Conservation (phyloP, 2,888 invertebrate genomes). For the Timema podura region DNA sequence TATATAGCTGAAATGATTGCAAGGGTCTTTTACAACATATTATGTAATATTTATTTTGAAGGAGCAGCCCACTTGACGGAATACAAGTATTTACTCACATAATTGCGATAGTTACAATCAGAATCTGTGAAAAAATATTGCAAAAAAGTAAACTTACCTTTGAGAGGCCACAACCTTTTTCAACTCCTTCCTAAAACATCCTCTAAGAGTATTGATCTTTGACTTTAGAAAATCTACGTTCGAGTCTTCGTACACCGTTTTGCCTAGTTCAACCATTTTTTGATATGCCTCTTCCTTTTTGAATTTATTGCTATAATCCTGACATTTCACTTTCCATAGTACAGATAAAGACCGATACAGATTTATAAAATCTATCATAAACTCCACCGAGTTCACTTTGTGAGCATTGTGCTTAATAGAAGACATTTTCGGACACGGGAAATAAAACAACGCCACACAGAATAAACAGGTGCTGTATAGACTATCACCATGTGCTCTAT, state of each 20-base stretch:
- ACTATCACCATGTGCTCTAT: too few relatives aligned
- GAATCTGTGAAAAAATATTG: background rate
- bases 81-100: background rate
- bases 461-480: too few relatives aligned
- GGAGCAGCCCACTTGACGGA: background rate
- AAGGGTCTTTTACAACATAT: too few relatives aligned
- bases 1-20: too few relatives aligned
- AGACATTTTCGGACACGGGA: too few relatives aligned
- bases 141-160: background rate
- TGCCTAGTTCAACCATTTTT: background rate
- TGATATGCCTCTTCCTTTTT: background rate
- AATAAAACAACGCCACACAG: too few relatives aligned
- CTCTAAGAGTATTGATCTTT: background rate
- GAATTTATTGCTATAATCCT: background rate
- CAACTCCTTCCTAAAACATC: background rate
- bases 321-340: background rate
- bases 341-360: background rate
- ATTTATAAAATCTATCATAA: background rate
- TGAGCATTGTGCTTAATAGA: too few relatives aligned
- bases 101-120: background rate
- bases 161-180: conserved; percentile 4
- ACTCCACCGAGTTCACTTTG: background rate
- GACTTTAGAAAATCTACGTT: background rate
- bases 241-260: background rate
- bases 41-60: background rate